Evolutionary conservation across 1,140 invertebrate genomes (phyloP).

Genomic region (Alviniconcha marisindica): DNA sequence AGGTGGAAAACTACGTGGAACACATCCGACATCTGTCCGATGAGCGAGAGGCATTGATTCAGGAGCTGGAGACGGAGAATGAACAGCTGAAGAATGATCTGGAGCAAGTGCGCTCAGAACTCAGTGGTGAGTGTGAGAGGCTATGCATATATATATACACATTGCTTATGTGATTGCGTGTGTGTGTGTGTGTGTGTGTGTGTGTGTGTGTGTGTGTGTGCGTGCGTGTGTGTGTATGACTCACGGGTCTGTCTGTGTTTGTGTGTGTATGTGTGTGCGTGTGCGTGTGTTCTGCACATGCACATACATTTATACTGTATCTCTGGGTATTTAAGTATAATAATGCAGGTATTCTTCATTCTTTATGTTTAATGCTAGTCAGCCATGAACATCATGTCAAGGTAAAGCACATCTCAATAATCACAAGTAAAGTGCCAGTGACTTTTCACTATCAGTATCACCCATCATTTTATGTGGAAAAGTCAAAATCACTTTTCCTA

Average conservation of each 20-base stretch:
- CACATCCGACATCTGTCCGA: constrained; percentile 73
- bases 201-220: not conserved
- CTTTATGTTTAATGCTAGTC: too few relatives aligned
- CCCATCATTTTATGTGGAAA: too few relatives aligned
- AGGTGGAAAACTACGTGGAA: constrained; percentile 75
- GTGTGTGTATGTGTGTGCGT: too few relatives aligned
- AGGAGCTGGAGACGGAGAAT: constrained; percentile 73
- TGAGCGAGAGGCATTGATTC: constrained; percentile 72
- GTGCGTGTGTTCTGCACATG: not conserved
- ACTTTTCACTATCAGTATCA: too few relatives aligned
- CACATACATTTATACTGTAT: too few relatives aligned
- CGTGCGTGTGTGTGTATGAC: not conserved
- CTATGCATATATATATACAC: not conserved
- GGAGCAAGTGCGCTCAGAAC: constrained; percentile 60
- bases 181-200: not conserved
- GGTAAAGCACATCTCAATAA: too few relatives aligned
- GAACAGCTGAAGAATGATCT: constrained; percentile 69
- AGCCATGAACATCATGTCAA: too few relatives aligned
- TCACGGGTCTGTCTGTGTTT: too few relatives aligned
- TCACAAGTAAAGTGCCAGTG: too few relatives aligned
- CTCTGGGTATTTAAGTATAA: too few relatives aligned
- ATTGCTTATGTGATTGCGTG: not conserved
- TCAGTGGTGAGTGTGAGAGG: constrained; percentile 60
- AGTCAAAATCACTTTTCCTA: too few relatives aligned
- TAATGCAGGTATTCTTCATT: too few relatives aligned